Percentiles rank a stretch among this genome's conserved stretches.
phyloP scores from a whole-genome alignment of 2,113 vertebrate species.

The Oreochromis tanganicae region DNA sequence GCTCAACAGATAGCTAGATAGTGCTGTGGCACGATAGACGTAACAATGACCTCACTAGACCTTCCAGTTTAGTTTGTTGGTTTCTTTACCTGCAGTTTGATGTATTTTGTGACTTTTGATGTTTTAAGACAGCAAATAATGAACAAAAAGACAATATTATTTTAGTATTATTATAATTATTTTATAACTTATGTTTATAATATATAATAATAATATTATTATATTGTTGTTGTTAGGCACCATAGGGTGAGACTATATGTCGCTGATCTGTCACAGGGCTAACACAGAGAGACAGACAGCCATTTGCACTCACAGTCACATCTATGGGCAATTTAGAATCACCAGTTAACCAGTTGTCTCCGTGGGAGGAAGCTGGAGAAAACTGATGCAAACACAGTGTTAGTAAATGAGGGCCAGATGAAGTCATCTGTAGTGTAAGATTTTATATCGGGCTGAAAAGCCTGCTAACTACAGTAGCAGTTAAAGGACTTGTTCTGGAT shows the following conservation, averaged over 20 bases:
- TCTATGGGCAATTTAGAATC: neutral
- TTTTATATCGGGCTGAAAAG: neutral
- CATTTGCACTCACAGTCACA: neutral
- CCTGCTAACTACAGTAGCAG: neutral
- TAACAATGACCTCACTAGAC: accelerated
- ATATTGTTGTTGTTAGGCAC: neutral
- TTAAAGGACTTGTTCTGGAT: neutral
- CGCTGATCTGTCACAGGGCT: neutral
- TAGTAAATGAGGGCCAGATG: neutral
- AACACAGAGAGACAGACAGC: neutral
- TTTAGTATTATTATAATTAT: neutral
- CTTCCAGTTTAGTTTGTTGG: neutral
- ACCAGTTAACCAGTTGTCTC: neutral
- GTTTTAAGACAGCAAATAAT: neutral
- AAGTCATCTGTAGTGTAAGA: neutral
- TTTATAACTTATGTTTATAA: neutral
- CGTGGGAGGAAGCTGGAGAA: neutral
- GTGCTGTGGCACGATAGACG: neutral
- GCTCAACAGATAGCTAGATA: neutral
- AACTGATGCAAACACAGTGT: neutral
- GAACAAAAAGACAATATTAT: neutral
- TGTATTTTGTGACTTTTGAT: neutral
- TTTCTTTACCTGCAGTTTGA: neutral
- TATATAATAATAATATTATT: neutral
- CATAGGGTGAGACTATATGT: neutral